Conservation (phyloP, 2,797 vertebrate species). For the Hydrophis major region DNA sequence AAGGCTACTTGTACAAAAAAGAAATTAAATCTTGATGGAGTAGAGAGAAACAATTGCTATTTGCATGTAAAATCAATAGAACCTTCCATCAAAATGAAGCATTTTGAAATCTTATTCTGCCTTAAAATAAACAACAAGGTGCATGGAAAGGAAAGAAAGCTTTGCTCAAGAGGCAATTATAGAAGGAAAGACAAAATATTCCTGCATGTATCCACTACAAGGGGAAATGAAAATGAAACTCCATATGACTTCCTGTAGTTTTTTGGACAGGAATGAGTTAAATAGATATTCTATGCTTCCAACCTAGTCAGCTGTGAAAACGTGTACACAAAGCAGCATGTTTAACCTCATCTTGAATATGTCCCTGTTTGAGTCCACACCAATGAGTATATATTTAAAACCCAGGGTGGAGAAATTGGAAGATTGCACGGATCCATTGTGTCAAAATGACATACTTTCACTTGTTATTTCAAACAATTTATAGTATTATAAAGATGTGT, state of each 20-base stretch:
- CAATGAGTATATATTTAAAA: background rate
- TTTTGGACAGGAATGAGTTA: background rate
- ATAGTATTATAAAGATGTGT: background rate
- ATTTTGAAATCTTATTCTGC: background rate
- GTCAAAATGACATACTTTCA: background rate
- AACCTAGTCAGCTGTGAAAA: background rate
- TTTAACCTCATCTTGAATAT: background rate
- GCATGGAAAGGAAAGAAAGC: background rate
- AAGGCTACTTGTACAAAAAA: slow-evolving; percentile 8
- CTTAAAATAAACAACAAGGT: background rate
- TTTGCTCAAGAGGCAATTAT: background rate
- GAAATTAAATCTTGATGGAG: background rate
- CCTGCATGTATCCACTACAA: background rate
- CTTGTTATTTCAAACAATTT: background rate
- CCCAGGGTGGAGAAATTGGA: background rate
- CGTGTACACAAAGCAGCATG: background rate
- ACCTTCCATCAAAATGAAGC: background rate
- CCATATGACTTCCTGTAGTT: background rate
- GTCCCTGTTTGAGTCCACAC: background rate
- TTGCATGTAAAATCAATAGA: slow-evolving; percentile 5
- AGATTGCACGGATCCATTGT: background rate
- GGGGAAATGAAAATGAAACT: background rate
- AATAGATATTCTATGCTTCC: background rate
- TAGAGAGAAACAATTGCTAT: background rate
- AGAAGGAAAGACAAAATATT: background rate